These are phyloP conservation scores for Pterocles gutturalis DNA, from an alignment of 2,113 vertebrate species.

Conservation along the genomic window DNA sequence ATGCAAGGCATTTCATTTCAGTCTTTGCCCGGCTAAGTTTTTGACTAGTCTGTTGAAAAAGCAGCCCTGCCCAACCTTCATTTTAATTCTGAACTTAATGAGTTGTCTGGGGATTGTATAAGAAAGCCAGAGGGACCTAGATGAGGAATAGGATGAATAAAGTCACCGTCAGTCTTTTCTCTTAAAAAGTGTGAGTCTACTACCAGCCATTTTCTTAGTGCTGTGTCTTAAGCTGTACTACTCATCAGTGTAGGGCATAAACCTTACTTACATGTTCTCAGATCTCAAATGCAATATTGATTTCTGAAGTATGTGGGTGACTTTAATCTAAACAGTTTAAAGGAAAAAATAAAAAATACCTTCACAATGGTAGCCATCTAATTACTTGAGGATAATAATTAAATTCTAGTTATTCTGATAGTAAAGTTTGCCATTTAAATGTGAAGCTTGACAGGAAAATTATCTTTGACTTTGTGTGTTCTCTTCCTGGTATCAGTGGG, in stretches of 20 bases:
- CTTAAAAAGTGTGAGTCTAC: neutral
- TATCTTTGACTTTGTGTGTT: neutral
- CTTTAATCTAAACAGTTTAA: neutral
- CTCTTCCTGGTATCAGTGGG: neutral
- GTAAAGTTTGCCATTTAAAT: neutral
- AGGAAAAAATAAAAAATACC: neutral
- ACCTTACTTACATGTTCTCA: neutral
- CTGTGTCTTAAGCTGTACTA: neutral
- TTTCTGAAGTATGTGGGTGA: neutral
- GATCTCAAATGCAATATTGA: neutral
- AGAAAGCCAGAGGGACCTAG: neutral
- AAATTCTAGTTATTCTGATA: neutral
- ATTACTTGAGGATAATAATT: neutral
- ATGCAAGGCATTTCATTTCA: neutral
- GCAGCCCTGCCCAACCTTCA: neutral
- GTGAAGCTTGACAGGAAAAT: neutral
- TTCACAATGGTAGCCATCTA: neutral
- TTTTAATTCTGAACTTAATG: neutral
- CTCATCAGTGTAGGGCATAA: neutral
- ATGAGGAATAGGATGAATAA: neutral
- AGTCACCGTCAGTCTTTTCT: neutral
- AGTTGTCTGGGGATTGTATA: neutral
- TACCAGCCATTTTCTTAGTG: neutral
- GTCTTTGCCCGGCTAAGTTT: neutral
- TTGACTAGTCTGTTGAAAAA: neutral